phyloP scores from a whole-genome alignment of 2,113 vertebrate genomes.

The Cervus canadensis region DNA sequence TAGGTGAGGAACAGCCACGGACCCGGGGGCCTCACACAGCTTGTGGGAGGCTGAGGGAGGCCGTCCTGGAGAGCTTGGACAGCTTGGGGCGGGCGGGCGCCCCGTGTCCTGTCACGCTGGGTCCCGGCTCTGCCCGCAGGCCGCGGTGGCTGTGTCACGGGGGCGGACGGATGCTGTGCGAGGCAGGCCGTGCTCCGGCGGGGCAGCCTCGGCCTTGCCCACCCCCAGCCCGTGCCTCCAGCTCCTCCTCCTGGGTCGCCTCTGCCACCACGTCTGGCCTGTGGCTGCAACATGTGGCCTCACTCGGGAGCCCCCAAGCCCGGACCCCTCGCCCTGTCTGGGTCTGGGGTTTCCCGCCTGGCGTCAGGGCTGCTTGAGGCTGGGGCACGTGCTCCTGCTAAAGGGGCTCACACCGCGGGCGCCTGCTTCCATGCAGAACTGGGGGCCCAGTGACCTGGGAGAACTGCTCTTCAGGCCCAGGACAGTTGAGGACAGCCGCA shows the following conservation, averaged over 20 bases:
- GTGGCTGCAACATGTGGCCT: not conserved
- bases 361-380: not conserved
- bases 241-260: accelerated
- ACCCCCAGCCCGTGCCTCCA: too few species aligned
- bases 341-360: not conserved
- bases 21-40: accelerated
- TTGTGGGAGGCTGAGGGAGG: not conserved
- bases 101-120: accelerated
- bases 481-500: accelerated
- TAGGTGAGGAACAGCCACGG: not conserved
- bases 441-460: not conserved
- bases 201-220: not conserved
- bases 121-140: not conserved
- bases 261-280: not conserved
- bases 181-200: accelerated
- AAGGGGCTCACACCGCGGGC: not conserved
- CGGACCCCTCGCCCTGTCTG: accelerated
- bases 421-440: accelerated
- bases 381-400: accelerated
- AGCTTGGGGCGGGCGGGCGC: accelerated
- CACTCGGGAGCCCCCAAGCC: not conserved
- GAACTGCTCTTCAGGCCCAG: not conserved
- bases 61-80: not conserved
- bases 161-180: accelerated
- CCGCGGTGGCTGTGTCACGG: accelerated